Base-by-base conservation (phyloP, 2,888 invertebrate genomes). In the Prenolepis imparis region DNA sequence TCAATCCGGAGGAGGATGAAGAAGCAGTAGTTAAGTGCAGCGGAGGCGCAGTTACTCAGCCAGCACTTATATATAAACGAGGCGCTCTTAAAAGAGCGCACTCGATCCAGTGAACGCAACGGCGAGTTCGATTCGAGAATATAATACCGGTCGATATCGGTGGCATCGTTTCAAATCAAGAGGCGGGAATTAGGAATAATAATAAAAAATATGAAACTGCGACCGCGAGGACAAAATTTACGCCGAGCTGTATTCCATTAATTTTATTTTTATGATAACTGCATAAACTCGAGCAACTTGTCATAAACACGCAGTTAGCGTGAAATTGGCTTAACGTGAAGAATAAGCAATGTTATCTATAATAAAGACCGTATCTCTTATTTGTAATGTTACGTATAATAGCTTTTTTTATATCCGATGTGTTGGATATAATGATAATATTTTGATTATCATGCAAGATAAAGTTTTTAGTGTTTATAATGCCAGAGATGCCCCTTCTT, bases 71-170 rank as follows among this genome's bases (percentile, higher is more conserved):
- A 88, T 89, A 86, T 89, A 90, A 90, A 90, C 84, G 86, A 90
- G 83, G 75, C 32, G 36, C 84, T 75, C 89, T 88, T 83, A 82
- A 85, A 86, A 84, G 84, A 84, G 84, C 55, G 81, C 82, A 91
- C 91, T 92, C 91, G 91, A 92, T 91, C 92, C 86, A 91, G 78
- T 91, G 87, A 90, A 88, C 88, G 82, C 83, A 57, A 70, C 66
- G 61, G 81, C 80, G 82, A 74, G 82, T 82, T 74, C 15, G 82
- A 81, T 41, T 77, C 72, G 64, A 84, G 44, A 66, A 74, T 36
- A 44, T 55, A 74, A 74, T 52, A 66, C 32, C 70, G 70, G 61
- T 57, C 52, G 52, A 52, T 73, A 72, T 72, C 77, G 77, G 75
- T 72, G 83, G 59, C 70, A 68, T 41, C 83, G 85, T 85, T 85